Base-by-base conservation (phyloP, 2,113 vertebrate genomes). In the Neolamprologus falcicula region DNA sequence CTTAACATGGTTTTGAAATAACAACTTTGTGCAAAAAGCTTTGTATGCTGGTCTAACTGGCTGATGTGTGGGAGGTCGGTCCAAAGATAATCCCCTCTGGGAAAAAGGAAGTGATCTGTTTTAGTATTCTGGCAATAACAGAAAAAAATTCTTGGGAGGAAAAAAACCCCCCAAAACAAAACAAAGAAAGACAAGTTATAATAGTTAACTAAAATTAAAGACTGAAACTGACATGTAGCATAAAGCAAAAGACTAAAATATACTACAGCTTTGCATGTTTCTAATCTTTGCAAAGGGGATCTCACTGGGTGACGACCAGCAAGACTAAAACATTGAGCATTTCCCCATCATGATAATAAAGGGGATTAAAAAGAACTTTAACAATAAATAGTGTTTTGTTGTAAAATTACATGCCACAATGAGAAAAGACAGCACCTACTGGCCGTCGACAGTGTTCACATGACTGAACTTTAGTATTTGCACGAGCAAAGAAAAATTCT, bases 91-190 rank as follows among this genome's bases (percentile, higher is more conserved):
- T 63, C 35, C 8, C 11, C 40, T 28, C n/a, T 68, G 80, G 78
- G 88, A 81, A 88, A 92, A 79, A 90, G 63, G 85, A 89, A 88
- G 57, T 55, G 16, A 82, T 80, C 42, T 82, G 14, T 83, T 85
- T 85, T 59, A 42, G 40, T n/a, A 50, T 89, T 57, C 26, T 80
- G 42, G 81, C 83, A 80, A 81, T 35, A 73, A 31, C 24, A 31
- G 45, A 37, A 66, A 17, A 11, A 11, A 81, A 80, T 50, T 17
- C 17, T 53, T 28, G 6, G 31, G 31, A 76, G 6, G 31, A n/a
- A 66, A 12, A 63, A 9, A 9, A 0, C 0, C 0, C 1, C 14
- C 7, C 33, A 40, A 9, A 71, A 40, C 33, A 68, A 68, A 68
- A 68, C 3, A 71, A 71, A 71, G n/a, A 40, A 42, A 73, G 37